A percentile compares a stretch with the other conserved stretches of the same genome.
Conservation (phyloP, 2,888 invertebrate species). For the Ichneumon xanthorius region DNA sequence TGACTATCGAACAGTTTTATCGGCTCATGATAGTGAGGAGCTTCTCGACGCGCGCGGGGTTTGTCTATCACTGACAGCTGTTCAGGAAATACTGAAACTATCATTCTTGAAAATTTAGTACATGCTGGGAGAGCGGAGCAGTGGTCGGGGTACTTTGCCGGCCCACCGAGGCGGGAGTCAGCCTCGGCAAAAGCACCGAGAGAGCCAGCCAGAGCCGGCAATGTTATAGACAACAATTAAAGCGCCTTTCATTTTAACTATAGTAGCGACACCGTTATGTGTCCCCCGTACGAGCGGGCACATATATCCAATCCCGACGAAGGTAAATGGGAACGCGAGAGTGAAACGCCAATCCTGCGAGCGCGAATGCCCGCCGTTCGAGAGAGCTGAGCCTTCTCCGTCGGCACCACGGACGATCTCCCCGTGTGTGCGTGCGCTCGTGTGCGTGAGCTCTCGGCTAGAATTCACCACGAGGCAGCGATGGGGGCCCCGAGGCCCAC, state of each 20-base stretch:
- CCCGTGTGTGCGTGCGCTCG: slow-evolving; percentile 31
- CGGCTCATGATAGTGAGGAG: slow-evolving; percentile 20
- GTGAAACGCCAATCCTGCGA: slow-evolving; percentile 81
- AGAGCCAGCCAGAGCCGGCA: slow-evolving; percentile 66
- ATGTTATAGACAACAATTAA: slow-evolving; percentile 82
- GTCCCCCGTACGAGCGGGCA: slow-evolving; percentile 53
- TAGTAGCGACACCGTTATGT: slow-evolving; percentile 81
- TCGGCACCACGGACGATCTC: background rate
- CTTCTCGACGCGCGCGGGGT: slow-evolving; percentile 50
- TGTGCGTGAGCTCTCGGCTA: slow-evolving; percentile 62
- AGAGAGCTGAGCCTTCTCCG: slow-evolving; percentile 58
- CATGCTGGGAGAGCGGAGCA: slow-evolving; percentile 55
- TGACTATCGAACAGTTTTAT: slow-evolving; percentile 38
- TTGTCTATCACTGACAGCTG: slow-evolving; percentile 84
- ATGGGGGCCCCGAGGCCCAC: slow-evolving; percentile 15
- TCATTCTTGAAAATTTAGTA: slow-evolving; percentile 82
- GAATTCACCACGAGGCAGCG: slow-evolving; percentile 66
- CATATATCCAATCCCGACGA: slow-evolving; percentile 73
- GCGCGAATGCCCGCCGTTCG: slow-evolving; percentile 69
- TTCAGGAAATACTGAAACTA: slow-evolving; percentile 84
- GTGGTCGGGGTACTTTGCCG: slow-evolving; percentile 25
- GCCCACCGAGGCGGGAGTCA: slow-evolving; percentile 18
- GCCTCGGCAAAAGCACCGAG: slow-evolving; percentile 57
- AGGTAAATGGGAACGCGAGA: slow-evolving; percentile 84
- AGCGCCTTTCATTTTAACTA: slow-evolving; percentile 84